phyloP scores from a whole-genome alignment of 2,797 vertebrate species.

The Acropternis orthonyx region DNA sequence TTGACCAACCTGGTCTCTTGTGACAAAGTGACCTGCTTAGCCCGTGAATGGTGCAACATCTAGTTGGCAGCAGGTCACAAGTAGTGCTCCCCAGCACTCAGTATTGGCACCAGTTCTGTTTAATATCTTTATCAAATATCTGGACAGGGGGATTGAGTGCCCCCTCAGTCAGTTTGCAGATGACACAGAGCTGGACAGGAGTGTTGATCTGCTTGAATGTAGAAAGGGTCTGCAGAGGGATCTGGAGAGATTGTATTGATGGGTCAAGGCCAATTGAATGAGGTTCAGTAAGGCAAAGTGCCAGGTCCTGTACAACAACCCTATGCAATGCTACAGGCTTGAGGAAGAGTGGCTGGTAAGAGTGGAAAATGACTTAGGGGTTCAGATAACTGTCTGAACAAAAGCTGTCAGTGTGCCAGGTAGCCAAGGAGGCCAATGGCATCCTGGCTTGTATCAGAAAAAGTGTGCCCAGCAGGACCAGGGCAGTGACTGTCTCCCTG shows the following conservation, averaged over 20 bases:
- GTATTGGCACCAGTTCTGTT: neutral
- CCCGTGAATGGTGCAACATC: neutral
- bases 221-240: neutral
- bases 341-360: neutral
- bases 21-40: neutral
- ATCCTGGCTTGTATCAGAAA: neutral
- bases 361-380: neutral
- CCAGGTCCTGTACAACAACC: neutral
- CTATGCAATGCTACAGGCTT: neutral
- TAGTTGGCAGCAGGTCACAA: neutral
- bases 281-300: neutral
- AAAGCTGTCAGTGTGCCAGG: neutral
- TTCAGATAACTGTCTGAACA: neutral
- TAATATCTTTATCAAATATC: neutral
- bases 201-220: neutral
- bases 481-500: neutral
- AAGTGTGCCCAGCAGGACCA: neutral
- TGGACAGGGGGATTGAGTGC: accelerated
- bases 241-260: neutral
- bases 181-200: accelerated
- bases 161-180: neutral
- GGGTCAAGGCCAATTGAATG: accelerated
- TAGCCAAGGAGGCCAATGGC: neutral
- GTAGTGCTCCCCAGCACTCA: neutral
- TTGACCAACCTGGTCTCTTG: neutral